These are phyloP conservation scores for Argynnis bischoffii DNA, from an alignment of 2,888 invertebrate genomes.

Conservation along the genomic window DNA sequence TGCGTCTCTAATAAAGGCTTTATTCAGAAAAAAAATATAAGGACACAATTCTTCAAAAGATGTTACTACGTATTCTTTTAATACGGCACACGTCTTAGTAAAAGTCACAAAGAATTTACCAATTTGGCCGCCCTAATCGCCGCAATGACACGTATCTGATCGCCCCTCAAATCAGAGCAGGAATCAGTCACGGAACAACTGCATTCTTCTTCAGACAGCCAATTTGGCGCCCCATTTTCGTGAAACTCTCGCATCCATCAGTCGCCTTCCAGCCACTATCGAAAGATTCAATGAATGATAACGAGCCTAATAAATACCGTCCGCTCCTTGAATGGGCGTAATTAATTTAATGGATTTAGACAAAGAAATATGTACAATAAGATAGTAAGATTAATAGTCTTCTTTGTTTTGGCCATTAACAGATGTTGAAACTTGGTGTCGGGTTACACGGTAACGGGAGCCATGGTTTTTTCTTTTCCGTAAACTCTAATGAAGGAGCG, in stretches of 20 bases:
- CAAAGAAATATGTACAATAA: constrained; percentile 80
- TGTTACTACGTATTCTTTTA: too few relatives aligned
- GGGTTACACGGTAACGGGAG: constrained; percentile 45
- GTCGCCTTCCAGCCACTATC: constrained; percentile 43
- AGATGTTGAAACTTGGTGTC: constrained; percentile 48
- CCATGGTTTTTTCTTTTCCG: constrained; percentile 61
- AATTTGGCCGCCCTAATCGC: constrained; percentile 64
- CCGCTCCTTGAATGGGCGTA: constrained; percentile 77
- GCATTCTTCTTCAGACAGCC: constrained; percentile 77
- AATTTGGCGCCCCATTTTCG: constrained; percentile 76
- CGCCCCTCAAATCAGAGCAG: constrained; percentile 53
- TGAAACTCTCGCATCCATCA: constrained; percentile 77
- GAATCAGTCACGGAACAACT: constrained; percentile 74
- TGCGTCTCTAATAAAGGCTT: too few relatives aligned
- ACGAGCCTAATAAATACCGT: constrained; percentile 80
- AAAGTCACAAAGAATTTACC: constrained; percentile 62
- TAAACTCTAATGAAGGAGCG: constrained; percentile 71
- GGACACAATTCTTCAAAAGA: background rate
- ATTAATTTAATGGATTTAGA: constrained; percentile 82
- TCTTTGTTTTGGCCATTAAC: constrained; percentile 67
- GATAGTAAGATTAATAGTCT: constrained; percentile 74
- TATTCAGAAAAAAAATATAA: background rate
- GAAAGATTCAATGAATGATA: constrained; percentile 80
- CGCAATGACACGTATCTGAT: constrained; percentile 70
- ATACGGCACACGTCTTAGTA: constrained; percentile 16